Evolutionary conservation across 2,888 invertebrate genomes (phyloP).

Genomic region (Ophion ventricosus): DNA sequence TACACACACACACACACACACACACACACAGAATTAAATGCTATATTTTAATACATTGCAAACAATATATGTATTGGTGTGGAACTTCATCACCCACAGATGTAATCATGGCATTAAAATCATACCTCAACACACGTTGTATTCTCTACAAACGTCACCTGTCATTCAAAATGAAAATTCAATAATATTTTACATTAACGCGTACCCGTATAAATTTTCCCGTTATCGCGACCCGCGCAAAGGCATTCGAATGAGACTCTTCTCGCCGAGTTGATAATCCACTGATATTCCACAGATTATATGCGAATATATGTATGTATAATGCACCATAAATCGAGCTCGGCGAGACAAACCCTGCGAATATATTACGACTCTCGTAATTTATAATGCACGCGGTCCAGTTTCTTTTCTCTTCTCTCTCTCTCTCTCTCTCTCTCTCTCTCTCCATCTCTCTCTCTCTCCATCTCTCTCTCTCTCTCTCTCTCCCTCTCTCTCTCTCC

Average conservation of each 20-base stretch:
- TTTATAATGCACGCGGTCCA: conserved; percentile 48
- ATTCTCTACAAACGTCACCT: too few relatives aligned
- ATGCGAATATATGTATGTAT: conserved; percentile 26
- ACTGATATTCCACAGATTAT: neutral
- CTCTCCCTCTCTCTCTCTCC: conserved; percentile 1
- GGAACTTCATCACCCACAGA: too few relatives aligned
- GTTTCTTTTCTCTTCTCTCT: conserved; percentile 30
- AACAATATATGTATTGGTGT: too few relatives aligned
- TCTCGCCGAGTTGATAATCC: neutral
- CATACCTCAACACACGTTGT: too few relatives aligned
- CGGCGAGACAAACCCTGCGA: conserved; percentile 47
- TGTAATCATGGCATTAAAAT: too few relatives aligned
- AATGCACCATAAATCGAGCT: conserved; percentile 66
- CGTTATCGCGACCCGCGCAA: neutral
- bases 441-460: conserved; percentile 2
- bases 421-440: neutral
- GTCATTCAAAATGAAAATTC: too few relatives aligned
- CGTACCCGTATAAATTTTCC: neutral
- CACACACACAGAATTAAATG: too few relatives aligned
- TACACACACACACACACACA: too few relatives aligned
- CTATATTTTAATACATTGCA: too few relatives aligned
- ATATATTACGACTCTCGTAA: conserved; percentile 49
- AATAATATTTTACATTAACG: neutral
- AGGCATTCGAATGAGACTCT: too few relatives aligned
- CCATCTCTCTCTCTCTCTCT: neutral